A percentile compares a stretch with the other conserved stretches of the same genome.
Evolutionary conservation across 2,797 vertebrate species (phyloP).

Genomic region (Triplophysa yarkandensis): DNA sequence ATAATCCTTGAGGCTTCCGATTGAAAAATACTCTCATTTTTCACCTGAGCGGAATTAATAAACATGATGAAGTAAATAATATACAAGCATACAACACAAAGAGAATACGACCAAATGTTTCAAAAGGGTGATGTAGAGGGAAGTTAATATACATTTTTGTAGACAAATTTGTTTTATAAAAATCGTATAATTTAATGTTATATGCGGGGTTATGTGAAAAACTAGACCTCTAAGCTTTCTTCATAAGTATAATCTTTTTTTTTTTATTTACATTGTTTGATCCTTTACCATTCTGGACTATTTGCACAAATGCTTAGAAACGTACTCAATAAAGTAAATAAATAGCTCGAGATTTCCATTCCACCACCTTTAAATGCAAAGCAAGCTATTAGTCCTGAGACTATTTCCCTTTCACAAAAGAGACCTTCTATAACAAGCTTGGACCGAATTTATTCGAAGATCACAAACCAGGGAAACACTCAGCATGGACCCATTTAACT

Average conservation of each 20-base stretch:
- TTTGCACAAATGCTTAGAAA: not conserved
- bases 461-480: not conserved
- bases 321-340: not conserved
- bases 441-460: not conserved
- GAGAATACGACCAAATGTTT: not conserved
- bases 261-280: not conserved
- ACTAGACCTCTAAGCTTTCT: too few relatives aligned
- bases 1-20: slow-evolving; percentile 44
- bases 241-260: too few relatives aligned
- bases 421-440: slow-evolving; percentile 14
- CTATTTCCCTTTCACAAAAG: slow-evolving; percentile 7
- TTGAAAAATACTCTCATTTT: slow-evolving; percentile 39
- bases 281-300: not conserved
- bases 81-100: not conserved
- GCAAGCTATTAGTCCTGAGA: not conserved
- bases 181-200: too few relatives aligned
- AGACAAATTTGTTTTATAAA: too few relatives aligned
- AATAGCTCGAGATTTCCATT: not conserved
- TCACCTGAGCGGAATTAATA: slow-evolving; percentile 37
- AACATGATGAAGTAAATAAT: slow-evolving; percentile 18
- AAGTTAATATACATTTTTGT: not conserved
- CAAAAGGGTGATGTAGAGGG: not conserved
- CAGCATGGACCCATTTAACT: slow-evolving; percentile 2
- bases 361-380: slow-evolving; percentile 24
- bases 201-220: too few relatives aligned